Conservation (phyloP, 2,888 invertebrate species). For the Unio delphinus region DNA sequence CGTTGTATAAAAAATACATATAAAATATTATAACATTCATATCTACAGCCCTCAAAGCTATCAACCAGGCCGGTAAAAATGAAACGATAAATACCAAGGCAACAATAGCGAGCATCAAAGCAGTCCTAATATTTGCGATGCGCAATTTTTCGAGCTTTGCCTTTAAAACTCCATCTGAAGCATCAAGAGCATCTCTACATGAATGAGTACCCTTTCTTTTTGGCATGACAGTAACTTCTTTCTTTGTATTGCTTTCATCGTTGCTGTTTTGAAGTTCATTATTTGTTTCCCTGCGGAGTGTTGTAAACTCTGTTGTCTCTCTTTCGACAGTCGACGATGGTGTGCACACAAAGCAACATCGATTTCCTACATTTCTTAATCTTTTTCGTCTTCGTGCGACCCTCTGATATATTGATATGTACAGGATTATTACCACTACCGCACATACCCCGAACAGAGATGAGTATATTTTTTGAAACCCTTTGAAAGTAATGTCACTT, state of each 20-base stretch:
- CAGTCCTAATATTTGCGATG: slow-evolving; percentile 70
- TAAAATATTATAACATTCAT: slow-evolving; percentile 66
- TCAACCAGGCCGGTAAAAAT: slow-evolving; percentile 69
- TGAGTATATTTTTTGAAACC: slow-evolving; percentile 62
- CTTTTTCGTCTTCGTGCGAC: slow-evolving; percentile 39
- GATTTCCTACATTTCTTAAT: slow-evolving; percentile 36
- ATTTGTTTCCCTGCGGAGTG: slow-evolving; percentile 31
- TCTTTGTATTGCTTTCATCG: slow-evolving; percentile 10
- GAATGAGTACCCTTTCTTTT: not conserved
- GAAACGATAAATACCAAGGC: slow-evolving; percentile 70
- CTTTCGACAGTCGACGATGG: slow-evolving; percentile 19
- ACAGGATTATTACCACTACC: slow-evolving; percentile 65
- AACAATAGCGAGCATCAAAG: slow-evolving; percentile 71
- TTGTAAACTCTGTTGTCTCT: slow-evolving; percentile 45
- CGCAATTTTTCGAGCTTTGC: slow-evolving; percentile 59
- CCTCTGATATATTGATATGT: slow-evolving; percentile 62
- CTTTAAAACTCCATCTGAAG: slow-evolving; percentile 39
- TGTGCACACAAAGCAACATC: slow-evolving; percentile 38
- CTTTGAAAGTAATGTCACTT: slow-evolving; percentile 22
- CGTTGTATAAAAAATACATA: slow-evolving; percentile 70
- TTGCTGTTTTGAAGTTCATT: slow-evolving; percentile 9
- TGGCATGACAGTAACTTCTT: slow-evolving; percentile 10
- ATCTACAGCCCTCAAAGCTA: slow-evolving; percentile 56
- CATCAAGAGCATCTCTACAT: slow-evolving; percentile 29
- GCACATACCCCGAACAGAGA: slow-evolving; percentile 64